Base-by-base conservation (phyloP, 1,140 invertebrate species). In the Rhynchophorus ferrugineus region DNA sequence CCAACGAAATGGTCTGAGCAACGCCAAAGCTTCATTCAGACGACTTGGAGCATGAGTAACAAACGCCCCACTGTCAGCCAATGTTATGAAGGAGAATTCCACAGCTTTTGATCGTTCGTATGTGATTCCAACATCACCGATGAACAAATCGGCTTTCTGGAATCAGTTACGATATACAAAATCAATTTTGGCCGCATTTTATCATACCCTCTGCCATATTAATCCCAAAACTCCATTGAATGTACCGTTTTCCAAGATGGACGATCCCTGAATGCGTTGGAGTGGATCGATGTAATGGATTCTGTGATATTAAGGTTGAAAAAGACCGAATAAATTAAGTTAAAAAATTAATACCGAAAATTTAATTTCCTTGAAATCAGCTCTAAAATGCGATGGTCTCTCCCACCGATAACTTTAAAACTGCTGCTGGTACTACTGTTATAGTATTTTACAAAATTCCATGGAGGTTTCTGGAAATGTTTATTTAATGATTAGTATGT, bases 21-120 rank as follows among this genome's bases (percentile, higher is more conserved):
- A 73, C 3, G 82, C 82, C 8, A 84, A 61, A 2, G 82, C 82
- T 63, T 85, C 82, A 57, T 81, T 84, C 1, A 85, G 67, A 38
- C 74, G 75, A 8, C 79, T 75, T 0, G 82, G 82, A 0, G 82
- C 79, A 56, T 84, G 82, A 1, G 82, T 84, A 1, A 83, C 69
- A 62, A 85, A 85, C 0, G 82, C 81, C 8, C 80, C 82, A 37
- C 79, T 83, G 59, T 85, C 83, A 0, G 80, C 81, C 7, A 84
- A 65, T 1, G 82, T 84, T 36, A 83, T 71, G 60, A 84, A 84
- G 0, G 82, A 82, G 67, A 84, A 85, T 59, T 85, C 82, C 0
- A 83, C 78, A 1, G 76, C 79, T 55, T 78, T 76, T 3, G 76
- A 73, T 14, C 82, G 67, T 59, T 84, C 82, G 72, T 78, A 81